Evolutionary conservation across 23 tunicate genomes (phyloP), one percentile per base, ranked within the genome.

Genomic region (Ascidia mentula): DNA sequence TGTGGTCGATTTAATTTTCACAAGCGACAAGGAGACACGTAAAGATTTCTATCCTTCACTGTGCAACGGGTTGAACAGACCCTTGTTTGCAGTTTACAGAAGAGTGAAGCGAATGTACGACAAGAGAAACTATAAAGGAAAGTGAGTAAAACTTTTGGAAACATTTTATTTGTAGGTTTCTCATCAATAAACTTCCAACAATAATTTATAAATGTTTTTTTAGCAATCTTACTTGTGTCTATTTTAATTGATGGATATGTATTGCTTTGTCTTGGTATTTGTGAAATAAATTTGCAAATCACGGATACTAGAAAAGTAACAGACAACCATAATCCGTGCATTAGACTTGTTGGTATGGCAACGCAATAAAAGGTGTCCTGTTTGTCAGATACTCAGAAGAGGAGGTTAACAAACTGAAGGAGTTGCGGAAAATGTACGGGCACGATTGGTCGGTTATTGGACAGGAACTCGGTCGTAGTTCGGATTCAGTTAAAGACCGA

Each of bases 401-500:
- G 53, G 98, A 93, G 65, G 70, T 93, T 4, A 60, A 75, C 37
- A 84, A 88, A 75, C 59, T 93, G 76, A 83, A 84, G 34, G 81
- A 79, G 60, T 45, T 93, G 38, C 59, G 75, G n/a, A 74, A 88
- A 45, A 75, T 72, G 26, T 84, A 88, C 65, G 98, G 98, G 22
- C 40, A 73, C 5, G 84, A 93, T 72, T 93, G 98, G 98, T 38
- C 83, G 0, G 31, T 53, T 53, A 93, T 93, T 38, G 98, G 90
- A 36, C 74, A 83, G 17, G 76, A 88, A 53, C 45, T 93, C 77
- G 98, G 94, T 1, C 73, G 98, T 22, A 93, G 98, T 81, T 88
- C 98, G 0, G 98, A 93, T 60, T 93, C 98, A 7, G 98, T 93
- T 2, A 93, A 93, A 46, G 98, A 93, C 36, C 82, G 98, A 37